Base-by-base conservation (phyloP, 2,113 vertebrate genomes). In the Crotalus horridus region DNA sequence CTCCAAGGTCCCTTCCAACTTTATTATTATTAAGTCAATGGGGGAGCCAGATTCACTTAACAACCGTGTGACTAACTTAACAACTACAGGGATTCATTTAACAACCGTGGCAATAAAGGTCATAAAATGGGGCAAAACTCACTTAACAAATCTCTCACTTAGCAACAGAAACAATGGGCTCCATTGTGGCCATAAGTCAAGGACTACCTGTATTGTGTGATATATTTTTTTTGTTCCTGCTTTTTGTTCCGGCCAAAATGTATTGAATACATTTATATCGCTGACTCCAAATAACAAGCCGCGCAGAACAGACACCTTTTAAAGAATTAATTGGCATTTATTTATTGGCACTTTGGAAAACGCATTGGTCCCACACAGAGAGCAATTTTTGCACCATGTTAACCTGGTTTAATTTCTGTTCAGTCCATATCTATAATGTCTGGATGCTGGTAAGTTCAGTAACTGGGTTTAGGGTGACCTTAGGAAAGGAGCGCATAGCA, bases 321-420 rank as follows among this genome's bases (percentile, higher is more conserved):
- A 54, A 59, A 93, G 53, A 33, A 59, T 59, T 11, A 93, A 39
- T 87, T 53, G 23, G 29, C 29, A 53, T 93, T 93, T 92, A 92
- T 90, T 93, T 92, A 92, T 87, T 93, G n/a, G 46, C 55, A 64
- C 46, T 86, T 54, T 64, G 29, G 15, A 93, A 64, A 64, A 11
- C 4, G 55, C n/a, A 11, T 64, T 90, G 81, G 74, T 86, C 74
- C 88, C 88, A 86, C 43, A 0, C 56, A 53, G 74, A 89, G 39
- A 11, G 1, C 39, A 1, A 43, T 17, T 69, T 15, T 13, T 58
- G 54, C 11, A 33, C 54, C 81, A 33, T 51, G 69, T 33, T 7
- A 4, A 51, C 64, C 43, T 61, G 24, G 24, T 89, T 48, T 39
- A 33, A 61, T 61, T 3, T 11, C 29, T 61, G 88, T 59, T 59